These are phyloP conservation scores for Falco berigora DNA, from an alignment of 2,797 vertebrate genomes.

Conservation along the genomic window DNA sequence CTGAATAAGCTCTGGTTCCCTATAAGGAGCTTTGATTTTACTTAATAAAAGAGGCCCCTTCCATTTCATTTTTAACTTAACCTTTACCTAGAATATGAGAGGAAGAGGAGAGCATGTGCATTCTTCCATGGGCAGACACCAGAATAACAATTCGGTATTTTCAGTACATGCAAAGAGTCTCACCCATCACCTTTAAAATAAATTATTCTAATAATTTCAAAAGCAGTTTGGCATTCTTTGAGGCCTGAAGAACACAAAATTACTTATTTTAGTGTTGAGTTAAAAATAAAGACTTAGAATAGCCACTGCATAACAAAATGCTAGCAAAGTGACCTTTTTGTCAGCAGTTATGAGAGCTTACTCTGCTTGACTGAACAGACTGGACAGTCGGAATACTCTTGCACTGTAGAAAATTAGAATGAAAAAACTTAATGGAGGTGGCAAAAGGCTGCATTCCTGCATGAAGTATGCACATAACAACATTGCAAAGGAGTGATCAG, in stretches of 20 bases:
- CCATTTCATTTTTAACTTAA: not conserved
- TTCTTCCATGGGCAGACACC: not conserved
- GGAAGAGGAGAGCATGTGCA: not conserved
- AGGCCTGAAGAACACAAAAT: not conserved
- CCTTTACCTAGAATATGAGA: not conserved
- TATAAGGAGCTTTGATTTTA: not conserved
- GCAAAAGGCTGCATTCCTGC: not conserved
- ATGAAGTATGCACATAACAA: not conserved
- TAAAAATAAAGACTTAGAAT: conserved; percentile 9
- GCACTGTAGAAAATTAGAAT: not conserved
- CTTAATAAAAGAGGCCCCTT: not conserved
- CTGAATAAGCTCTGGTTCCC: not conserved
- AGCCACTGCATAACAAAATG: conserved; percentile 2
- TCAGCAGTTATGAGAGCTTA: not conserved
- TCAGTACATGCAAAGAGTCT: not conserved
- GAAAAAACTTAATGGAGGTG: not conserved
- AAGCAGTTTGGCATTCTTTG: not conserved
- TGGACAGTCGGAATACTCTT: not conserved
- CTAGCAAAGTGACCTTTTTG: conserved; percentile 23
- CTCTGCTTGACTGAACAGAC: conserved; percentile 8
- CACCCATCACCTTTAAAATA: not conserved
- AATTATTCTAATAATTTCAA: not conserved
- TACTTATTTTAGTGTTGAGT: not conserved
- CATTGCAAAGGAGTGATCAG: not conserved
- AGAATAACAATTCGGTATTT: not conserved